Percentiles rank a stretch among this genome's conserved stretches.
phyloP scores from a whole-genome alignment of 2,113 vertebrate species.

The Vicugna pacos region DNA sequence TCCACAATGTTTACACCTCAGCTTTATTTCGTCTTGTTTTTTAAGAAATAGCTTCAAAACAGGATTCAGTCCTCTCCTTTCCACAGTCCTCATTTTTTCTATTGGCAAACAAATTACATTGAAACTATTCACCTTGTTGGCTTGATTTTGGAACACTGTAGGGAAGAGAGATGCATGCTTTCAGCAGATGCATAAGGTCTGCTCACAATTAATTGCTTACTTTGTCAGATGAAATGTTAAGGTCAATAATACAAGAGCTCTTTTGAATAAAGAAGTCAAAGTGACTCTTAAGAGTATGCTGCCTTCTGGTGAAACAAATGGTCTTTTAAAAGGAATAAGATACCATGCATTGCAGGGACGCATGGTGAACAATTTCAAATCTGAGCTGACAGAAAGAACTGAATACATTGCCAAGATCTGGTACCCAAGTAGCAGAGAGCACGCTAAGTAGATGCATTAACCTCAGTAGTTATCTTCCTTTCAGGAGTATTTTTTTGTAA shows the following conservation, averaged over 20 bases:
- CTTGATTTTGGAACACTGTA: not conserved
- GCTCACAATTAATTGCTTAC: not conserved
- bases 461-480: not conserved
- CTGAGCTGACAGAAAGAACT: slow-evolving; percentile 14
- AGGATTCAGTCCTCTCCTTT: not conserved
- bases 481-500: not conserved
- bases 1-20: not conserved
- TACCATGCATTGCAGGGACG: fast-evolving
- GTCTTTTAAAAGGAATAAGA: slow-evolving; percentile 46
- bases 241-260: not conserved
- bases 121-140: not conserved
- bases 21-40: not conserved
- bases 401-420: not conserved
- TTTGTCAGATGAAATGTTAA: not conserved
- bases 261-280: slow-evolving; percentile 33
- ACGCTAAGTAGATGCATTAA: not conserved
- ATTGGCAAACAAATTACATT: not conserved
- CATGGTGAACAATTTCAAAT: not conserved
- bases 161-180: not conserved
- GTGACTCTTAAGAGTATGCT: not conserved
- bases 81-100: not conserved
- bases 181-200: not conserved
- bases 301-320: slow-evolving; percentile 26
- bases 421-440: not conserved
- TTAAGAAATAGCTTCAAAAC: not conserved